Evolutionary conservation across 2,797 vertebrate species (phyloP), one percentile per base, ranked within the genome.

Genomic region (Anableps anableps): DNA sequence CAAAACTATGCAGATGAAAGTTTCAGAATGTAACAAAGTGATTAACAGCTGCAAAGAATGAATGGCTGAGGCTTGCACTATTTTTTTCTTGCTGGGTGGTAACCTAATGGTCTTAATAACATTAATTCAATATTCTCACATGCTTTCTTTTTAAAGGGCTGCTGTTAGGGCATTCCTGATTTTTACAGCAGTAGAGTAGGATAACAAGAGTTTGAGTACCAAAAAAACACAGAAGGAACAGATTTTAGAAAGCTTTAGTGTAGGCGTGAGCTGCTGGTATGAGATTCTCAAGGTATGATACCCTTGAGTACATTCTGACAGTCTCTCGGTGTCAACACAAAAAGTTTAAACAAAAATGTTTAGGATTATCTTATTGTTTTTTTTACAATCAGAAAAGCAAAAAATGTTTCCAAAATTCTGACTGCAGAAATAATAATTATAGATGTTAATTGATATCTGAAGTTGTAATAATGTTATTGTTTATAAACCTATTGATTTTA

Each of bases 1-100:
- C 91, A 93, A 89, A 95, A 91, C 80, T 93, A 91, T 89, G 89
- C 85, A 91, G 91, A 94, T 92, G 88, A 92, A 93, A 92, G 92
- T 92, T 90, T 92, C 89, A 58, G 76, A 90, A 88, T 83, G 89
- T 89, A 92, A 89, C 90, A 89, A 88, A 90, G 88, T 89, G 89
- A 95, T 95, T 93, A 93, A 92, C 85, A 88, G 87, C 60, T 77
- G 84, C 85, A 62, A 76, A 85, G 83, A 86, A 86, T 85, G 85
- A 91, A 92, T 82, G 88, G 87, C 83, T 92, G 90, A 93, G 89
- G 89, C 88, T 89, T 86, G 88, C 84, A 84, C 71, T 92, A 62
- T 87, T 93, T 85, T 93, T 85, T 85, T 93, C 83, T 90, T 90
- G 88, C 92, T 92, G 92, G 92, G 91, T 93, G 93, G 93, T 91